Base-by-base conservation (phyloP, 2,113 vertebrate species). In the Amphiprion percula region DNA sequence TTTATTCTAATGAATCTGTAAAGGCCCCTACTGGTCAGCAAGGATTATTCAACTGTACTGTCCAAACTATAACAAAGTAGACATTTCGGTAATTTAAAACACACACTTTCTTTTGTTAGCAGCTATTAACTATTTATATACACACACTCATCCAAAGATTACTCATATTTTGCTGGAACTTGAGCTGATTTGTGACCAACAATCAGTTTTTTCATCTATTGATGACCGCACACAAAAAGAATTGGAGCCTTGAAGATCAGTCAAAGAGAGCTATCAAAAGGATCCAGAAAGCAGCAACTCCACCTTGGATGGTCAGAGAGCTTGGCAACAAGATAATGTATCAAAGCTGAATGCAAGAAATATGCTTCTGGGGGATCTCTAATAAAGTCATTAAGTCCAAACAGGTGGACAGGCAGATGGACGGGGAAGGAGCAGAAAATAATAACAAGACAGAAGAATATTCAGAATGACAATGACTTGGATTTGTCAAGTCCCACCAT, bases 361-460 rank as follows among this genome's bases (percentile, higher is more conserved):
- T 73, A 53, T 80, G 76, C 47, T 54, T 23, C 58, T 44, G 41
- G 6, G 39, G 39, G 19, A 61, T 67, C 46, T 30, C 41, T 58
- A 10, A 50, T 77, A 24, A 72, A 72, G 64, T 23, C 28, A 64
- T 74, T 26, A 39, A 50, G 50, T 58, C 14, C 50, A 41, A 70
- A 53, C 59, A 82, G 79, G 67, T 75, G 74, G 74, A 64, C 6
- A 21, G 54, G 37, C 65, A 82, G 74, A 78, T 70, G 60, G 58
- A 67, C 47, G 50, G 49, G 23, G 65, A 66, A n/a, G 19, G 4
- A 49, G 39, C 44, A 63, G 46, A 62, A 26, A 68, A 23, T 47
- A 76, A 62, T 55, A 72, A 49, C 44, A 8, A 72, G 41, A 26
- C 1, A 55, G 19, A 64, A 60, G 19, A 64, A 10, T 24, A 46